Percentiles rank a stretch among this genome's conserved stretches.
Evolutionary conservation across 1,140 invertebrate species (phyloP).

Genomic region (Hyles vespertilio): DNA sequence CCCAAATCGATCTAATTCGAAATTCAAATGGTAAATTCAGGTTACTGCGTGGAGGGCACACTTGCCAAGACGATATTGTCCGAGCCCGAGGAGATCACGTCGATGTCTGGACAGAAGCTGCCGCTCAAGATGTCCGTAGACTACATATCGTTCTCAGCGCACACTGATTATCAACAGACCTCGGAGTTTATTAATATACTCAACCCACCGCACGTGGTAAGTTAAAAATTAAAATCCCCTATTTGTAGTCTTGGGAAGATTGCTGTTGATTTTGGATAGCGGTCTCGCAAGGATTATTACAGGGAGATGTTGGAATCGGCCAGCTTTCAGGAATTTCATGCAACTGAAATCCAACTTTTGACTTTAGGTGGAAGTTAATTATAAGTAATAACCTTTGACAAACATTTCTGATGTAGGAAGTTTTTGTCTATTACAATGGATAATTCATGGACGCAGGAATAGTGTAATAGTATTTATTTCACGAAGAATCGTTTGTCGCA

Average conservation of each 20-base stretch:
- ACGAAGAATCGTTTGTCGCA: too few relatives aligned
- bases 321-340: too few relatives aligned
- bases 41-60: slow-evolving; percentile 99
- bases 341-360: too few relatives aligned
- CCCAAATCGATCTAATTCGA: slow-evolving; percentile 4
- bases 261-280: background rate
- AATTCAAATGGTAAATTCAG: slow-evolving; percentile 38
- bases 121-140: slow-evolving; percentile 98
- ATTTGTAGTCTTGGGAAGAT: background rate
- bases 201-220: slow-evolving; percentile 95
- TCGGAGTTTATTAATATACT: slow-evolving; percentile 96
- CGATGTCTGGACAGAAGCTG: slow-evolving; percentile 96
- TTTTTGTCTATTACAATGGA: too few relatives aligned
- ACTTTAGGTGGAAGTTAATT: too few relatives aligned
- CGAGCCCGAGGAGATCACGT: slow-evolving; percentile 98
- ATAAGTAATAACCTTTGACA: too few relatives aligned
- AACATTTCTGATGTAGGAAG: too few relatives aligned
- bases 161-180: slow-evolving; percentile 99
- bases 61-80: slow-evolving; percentile 97
- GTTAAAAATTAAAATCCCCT: slow-evolving; percentile 54
- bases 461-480: too few relatives aligned
- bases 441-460: too few relatives aligned
- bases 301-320: too few relatives aligned
- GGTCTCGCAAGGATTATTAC: too few relatives aligned
- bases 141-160: slow-evolving; percentile 99